phyloP scores from a whole-genome alignment of 2,797 vertebrate genomes.

The Lagorchestes hirsutus region DNA sequence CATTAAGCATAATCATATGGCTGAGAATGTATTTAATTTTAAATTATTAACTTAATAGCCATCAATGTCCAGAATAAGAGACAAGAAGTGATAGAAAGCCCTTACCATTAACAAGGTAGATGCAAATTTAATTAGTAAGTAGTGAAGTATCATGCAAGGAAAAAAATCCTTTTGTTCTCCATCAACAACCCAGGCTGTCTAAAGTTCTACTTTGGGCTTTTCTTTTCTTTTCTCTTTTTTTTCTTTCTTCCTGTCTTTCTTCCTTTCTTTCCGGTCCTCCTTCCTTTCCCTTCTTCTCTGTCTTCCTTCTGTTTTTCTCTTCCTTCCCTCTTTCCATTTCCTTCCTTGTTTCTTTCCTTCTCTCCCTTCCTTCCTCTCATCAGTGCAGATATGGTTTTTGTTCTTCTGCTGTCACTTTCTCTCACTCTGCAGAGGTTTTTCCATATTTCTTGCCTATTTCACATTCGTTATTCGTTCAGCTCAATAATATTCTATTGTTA shows the following conservation, averaged over 20 bases:
- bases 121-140: background rate
- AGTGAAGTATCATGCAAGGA: background rate
- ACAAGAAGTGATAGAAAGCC: background rate
- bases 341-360: too few relatives aligned
- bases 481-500: background rate
- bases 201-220: background rate
- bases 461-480: background rate
- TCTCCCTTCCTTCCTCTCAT: background rate
- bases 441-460: background rate
- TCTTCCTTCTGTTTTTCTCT: background rate
- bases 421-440: background rate
- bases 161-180: background rate
- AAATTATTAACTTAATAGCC: background rate
- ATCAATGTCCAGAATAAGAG: conserved; percentile 3
- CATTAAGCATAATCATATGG: background rate
- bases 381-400: background rate
- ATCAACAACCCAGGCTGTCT: background rate
- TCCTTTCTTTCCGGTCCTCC: too few relatives aligned
- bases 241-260: too few relatives aligned
- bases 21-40: background rate
- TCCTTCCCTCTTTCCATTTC: background rate
- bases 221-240: too few relatives aligned
- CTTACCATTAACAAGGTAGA: background rate
- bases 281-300: too few relatives aligned
- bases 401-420: background rate